Evolutionary conservation across 1,140 invertebrate species (phyloP), one percentile per base, ranked within the genome.

Genomic region (Cepaea nemoralis): DNA sequence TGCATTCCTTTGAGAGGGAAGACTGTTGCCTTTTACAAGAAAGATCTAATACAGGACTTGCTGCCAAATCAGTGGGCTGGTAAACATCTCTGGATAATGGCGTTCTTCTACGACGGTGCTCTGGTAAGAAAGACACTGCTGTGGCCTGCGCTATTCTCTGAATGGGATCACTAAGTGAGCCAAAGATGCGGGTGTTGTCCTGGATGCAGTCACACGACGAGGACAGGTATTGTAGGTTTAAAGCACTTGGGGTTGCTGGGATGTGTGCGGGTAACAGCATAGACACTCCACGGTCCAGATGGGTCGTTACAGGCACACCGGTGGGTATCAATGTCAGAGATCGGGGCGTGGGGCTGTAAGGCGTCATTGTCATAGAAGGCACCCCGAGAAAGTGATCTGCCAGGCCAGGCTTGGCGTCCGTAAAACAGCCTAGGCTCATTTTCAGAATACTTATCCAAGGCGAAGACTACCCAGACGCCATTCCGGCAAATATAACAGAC

Each of bases 31-130:
- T 63, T 78, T 84, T 84, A 16, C 84, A 19, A 27, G 85, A 86
- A 31, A 86, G 69, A 48, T 86, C 85, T 71, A 86, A 63, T 33
- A 86, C 85, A 31, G 59, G 27, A 63, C 59, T 63, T 16, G 22
- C 10, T 10, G 27, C 22, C 59, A 31, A 31, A 63, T 63, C 59
- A 0, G 59, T 5, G 59, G n/a, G n/a, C 16, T 3, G n/a, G 27
- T 63, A 31, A 3, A 24, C 50, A 55, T 14, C 14, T 24, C 14
- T 45, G 8, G 50, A 31, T 63, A 27, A 27, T 63, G 33, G 5
- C 1, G 59, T 31, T 5, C 6, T 63, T 27, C 59, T 2, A 1
- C 27, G n/a, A 63, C n/a, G 27, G 10, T 63, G 59, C 22, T 27
- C 27, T 27, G 59, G 59, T 63, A 63, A 63, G 0, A 19, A 1